Evolutionary conservation across 2,113 vertebrate genomes (phyloP).

Genomic region (Ctenomys sociabilis): DNA sequence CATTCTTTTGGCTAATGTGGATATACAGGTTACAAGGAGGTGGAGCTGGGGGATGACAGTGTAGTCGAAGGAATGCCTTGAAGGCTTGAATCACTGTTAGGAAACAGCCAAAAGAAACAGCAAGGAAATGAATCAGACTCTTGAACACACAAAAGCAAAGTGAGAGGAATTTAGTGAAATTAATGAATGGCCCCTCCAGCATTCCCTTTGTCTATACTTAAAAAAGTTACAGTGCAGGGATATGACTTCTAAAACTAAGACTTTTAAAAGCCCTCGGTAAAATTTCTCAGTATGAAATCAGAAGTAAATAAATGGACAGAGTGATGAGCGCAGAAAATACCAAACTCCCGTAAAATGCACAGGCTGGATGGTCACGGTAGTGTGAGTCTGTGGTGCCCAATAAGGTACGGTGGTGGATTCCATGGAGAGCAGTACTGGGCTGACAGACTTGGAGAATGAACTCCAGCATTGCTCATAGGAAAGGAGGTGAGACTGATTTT

Average conservation of each 20-base stretch:
- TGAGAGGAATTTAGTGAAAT: conserved; percentile 16
- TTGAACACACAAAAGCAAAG: conserved; percentile 43
- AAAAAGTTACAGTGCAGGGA: neutral
- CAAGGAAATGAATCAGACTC: conserved; percentile 58
- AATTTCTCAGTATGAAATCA: neutral
- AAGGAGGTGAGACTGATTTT: conserved; percentile 69
- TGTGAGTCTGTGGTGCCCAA: neutral
- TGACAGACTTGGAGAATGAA: conserved; percentile 48
- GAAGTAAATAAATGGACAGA: neutral
- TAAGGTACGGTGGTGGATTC: neutral
- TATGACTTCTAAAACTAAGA: neutral
- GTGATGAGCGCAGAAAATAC: neutral
- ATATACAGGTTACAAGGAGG: conserved; percentile 44
- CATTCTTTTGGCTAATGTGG: conserved; percentile 62
- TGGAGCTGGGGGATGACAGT: neutral
- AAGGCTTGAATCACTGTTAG: conserved; percentile 63
- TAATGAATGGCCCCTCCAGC: conserved; percentile 25
- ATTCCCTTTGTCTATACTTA: conserved; percentile 53
- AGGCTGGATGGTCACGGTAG: neutral
- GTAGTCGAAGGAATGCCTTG: conserved; percentile 73
- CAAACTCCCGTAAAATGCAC: neutral
- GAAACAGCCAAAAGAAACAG: conserved; percentile 56
- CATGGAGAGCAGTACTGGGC: neutral
- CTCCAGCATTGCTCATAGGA: conserved; percentile 58
- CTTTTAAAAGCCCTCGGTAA: neutral